Base-by-base conservation (phyloP, 1,140 invertebrate species). In the Aphaenogaster ashmeadi region DNA sequence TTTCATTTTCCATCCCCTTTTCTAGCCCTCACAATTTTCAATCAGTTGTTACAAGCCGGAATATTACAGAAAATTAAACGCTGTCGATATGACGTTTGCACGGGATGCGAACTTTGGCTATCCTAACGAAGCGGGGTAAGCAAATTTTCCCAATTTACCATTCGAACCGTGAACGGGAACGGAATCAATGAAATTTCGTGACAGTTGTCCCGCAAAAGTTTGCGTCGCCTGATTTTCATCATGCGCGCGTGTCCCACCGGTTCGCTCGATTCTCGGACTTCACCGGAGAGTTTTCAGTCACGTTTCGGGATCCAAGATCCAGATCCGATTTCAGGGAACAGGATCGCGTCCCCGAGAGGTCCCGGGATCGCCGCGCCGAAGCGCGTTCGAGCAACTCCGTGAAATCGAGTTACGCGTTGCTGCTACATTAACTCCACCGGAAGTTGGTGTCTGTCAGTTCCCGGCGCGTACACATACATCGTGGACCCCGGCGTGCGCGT, bases 351-450 rank as follows among this genome's bases (percentile, higher is more conserved):
- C 77, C 58, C 44, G 84, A 81, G 89, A 91, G 86, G 27, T 56
- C 36, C 47, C 5, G 33, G 58, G 79, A 62, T 47, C 44, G 58
- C 13, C 86, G 54, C 74, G 75, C 47, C 85, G 75, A 71, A 86
- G 27, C 90, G 90, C 90, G 87, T 91, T 87, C 89, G 72, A 84
- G 77, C 79, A 91, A 91, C 90, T 91, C 60, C 56, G 38, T 52
- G 88, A 86, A 91, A 91, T 91, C 86, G 80, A 91, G 81, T 91
- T 91, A 91, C 77, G 58, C 90, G 80, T 88, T 90, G 72, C 88
- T 79, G 90, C 77, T 88, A 88, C 90, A 91, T 91, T 88, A 91
- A 91, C 90, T 91, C 77, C 27, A 56, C 21, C 69, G 86, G 90
- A 91, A 91, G 90, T 91, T 89, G 80, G 71, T 91, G 86, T 86